Evolutionary conservation across 2,113 vertebrate genomes (phyloP).

Genomic region (Smithornis capensis): DNA sequence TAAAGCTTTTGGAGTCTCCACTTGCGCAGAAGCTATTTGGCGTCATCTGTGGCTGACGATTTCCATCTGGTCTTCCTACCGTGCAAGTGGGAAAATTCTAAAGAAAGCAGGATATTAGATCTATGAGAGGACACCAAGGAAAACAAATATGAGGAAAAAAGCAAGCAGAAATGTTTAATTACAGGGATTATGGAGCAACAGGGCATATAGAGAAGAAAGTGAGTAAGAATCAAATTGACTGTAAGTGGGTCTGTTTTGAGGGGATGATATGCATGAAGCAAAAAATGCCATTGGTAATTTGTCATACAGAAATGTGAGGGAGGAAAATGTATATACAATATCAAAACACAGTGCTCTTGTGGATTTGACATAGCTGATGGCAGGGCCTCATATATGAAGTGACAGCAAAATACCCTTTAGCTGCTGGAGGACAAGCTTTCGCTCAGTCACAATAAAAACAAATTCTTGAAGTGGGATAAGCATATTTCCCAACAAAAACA

Average conservation of each 20-base stretch:
- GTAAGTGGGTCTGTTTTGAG: conserved; percentile 5
- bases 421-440: not conserved
- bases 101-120: not conserved
- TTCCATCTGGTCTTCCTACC: not conserved
- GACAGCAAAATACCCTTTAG: not conserved
- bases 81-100: not conserved
- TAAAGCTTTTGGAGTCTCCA: not conserved
- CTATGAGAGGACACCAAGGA: not conserved
- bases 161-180: not conserved
- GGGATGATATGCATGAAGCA: not conserved
- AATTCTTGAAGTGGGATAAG: not conserved
- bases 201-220: not conserved
- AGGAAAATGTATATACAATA: not conserved
- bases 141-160: not conserved
- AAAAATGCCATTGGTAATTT: not conserved
- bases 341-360: not conserved
- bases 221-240: conserved; percentile 26
- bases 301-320: not conserved
- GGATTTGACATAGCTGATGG: not conserved
- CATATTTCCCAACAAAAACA: not conserved
- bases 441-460: not conserved
- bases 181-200: not conserved
- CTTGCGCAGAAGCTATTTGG: not conserved
- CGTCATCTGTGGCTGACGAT: not conserved
- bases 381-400: not conserved